phyloP scores from a whole-genome alignment of 2,797 vertebrate species.

The Remorina albescens region DNA sequence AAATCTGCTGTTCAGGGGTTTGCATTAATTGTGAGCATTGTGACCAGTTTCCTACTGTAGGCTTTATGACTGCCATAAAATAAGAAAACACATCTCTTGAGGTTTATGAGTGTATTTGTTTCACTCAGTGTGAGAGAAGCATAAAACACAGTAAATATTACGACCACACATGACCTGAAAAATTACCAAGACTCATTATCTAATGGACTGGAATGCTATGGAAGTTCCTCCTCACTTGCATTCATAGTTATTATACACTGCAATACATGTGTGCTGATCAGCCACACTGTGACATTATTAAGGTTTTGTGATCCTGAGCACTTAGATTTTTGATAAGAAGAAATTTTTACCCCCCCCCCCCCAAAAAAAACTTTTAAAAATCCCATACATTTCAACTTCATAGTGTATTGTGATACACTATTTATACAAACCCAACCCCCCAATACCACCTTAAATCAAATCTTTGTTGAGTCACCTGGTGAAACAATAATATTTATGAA shows the following conservation, averaged over 20 bases:
- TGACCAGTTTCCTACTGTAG: conserved; percentile 25
- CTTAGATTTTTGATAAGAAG: no score
- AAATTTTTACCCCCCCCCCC: no score
- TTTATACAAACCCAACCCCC: background rate
- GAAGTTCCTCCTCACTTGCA: background rate
- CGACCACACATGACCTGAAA: background rate
- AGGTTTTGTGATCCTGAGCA: no score
- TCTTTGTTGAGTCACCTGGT: background rate
- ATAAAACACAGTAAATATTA: conserved; percentile 19
- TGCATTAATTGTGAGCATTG: conserved; percentile 7
- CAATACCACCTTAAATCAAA: background rate
- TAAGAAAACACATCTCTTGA: conserved; percentile 17
- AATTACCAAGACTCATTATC: background rate
- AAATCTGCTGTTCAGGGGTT: background rate
- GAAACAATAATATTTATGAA: background rate
- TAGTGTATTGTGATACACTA: background rate
- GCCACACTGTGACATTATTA: background rate
- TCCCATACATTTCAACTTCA: no score
- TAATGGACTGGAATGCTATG: conserved; percentile 4
- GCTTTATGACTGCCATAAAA: conserved; percentile 34
- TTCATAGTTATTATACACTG: conserved; percentile 12
- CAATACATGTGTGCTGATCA: background rate
- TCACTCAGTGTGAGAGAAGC: background rate
- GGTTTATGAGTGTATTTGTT: background rate
- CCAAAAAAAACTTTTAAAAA: no score